Evolutionary conservation across 2,797 vertebrate genomes (phyloP).

Genomic region (Pelodytes ibericus): DNA sequence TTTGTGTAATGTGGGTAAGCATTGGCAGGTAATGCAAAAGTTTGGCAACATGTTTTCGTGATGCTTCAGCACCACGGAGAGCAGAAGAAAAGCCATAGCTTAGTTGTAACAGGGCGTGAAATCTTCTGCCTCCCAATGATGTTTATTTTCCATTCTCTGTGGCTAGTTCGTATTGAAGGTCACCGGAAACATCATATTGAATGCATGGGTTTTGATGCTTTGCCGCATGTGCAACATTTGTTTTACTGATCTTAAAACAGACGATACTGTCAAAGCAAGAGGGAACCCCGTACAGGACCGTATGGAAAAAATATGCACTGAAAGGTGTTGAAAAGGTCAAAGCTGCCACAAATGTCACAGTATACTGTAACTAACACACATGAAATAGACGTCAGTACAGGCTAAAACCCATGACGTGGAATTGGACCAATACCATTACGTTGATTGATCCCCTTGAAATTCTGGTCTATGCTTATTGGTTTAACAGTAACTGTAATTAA

Average conservation of each 20-base stretch:
- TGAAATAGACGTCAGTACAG: not conserved
- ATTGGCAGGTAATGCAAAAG: not conserved
- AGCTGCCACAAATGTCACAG: not conserved
- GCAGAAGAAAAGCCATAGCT: not conserved
- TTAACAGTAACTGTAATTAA: conserved; percentile 30
- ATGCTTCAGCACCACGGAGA: conserved; percentile 44
- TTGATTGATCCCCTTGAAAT: conserved; percentile 15
- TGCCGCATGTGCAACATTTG: not conserved
- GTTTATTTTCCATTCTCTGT: conserved; percentile 35
- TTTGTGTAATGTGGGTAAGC: not conserved
- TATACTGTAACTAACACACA: not conserved
- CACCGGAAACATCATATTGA: conserved; percentile 27
- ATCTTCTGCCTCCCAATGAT: not conserved
- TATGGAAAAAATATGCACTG: conserved; percentile 1
- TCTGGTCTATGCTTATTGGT: conserved; percentile 22
- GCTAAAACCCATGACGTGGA: not conserved
- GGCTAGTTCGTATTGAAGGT: conserved; percentile 19
- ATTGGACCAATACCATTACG: conserved; percentile 8
- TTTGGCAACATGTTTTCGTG: not conserved
- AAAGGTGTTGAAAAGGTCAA: not conserved
- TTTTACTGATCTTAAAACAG: conserved; percentile 4
- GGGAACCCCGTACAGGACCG: conserved; percentile 25
- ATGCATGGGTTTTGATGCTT: not conserved
- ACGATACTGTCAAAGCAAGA: conserved; percentile 11
- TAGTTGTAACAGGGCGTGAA: not conserved